Conservation (phyloP, 2,797 vertebrate genomes). For the Calcarius lapponicus region DNA sequence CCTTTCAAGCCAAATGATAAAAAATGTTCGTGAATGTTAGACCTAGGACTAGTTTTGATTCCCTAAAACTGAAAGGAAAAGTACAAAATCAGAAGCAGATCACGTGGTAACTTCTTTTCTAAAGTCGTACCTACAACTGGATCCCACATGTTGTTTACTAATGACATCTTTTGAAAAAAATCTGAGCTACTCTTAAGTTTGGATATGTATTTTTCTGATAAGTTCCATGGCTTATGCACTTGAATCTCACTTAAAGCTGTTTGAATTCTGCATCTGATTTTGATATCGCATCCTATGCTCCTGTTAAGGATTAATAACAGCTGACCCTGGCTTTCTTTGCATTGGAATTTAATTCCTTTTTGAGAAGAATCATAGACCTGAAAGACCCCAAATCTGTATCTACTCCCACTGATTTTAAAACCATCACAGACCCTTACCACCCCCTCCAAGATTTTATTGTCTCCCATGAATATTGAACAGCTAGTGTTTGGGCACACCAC, state of each 20-base stretch:
- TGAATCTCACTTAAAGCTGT: neutral
- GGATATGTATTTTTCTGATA: neutral
- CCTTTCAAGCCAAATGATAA: neutral
- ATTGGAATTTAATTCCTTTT: neutral
- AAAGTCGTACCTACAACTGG: neutral
- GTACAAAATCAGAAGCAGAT: neutral
- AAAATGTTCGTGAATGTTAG: fast-evolving
- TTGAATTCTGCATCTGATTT: neutral
- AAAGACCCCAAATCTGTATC: neutral
- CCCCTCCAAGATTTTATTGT: neutral
- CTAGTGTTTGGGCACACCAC: neutral
- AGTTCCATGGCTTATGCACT: neutral
- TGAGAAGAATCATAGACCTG: neutral
- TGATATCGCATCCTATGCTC: neutral
- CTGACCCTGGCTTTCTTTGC: neutral
- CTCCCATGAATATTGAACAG: neutral
- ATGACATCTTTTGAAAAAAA: neutral
- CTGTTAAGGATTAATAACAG: neutral
- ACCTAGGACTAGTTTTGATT: neutral
- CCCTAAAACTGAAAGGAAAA: neutral
- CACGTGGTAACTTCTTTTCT: neutral
- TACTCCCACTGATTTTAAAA: neutral
- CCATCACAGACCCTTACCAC: fast-evolving
- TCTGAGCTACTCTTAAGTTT: neutral
- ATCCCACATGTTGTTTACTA: neutral